These are phyloP conservation scores for Andrena bucephala DNA, from an alignment of 2,888 invertebrate genomes.

Conservation along the genomic window DNA sequence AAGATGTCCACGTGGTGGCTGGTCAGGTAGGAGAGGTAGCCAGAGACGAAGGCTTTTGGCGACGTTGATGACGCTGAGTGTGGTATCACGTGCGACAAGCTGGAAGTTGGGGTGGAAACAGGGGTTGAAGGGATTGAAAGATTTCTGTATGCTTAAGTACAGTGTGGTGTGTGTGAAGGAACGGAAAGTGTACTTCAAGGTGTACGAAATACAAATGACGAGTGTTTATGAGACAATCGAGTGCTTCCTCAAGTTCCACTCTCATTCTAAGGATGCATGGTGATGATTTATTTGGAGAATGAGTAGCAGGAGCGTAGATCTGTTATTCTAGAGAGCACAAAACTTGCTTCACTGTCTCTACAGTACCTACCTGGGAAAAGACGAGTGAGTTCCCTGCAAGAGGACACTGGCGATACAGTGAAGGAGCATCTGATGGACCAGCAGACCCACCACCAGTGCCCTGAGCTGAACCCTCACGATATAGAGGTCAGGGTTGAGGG, in stretches of 20 bases:
- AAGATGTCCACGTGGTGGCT: constrained; percentile 89
- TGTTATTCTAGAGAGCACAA: too few relatives aligned
- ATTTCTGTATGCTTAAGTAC: too few relatives aligned
- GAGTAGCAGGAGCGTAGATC: not conserved
- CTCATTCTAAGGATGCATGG: too few relatives aligned
- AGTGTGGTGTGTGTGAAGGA: too few relatives aligned
- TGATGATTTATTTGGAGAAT: too few relatives aligned
- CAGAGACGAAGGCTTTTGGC: constrained; percentile 69
- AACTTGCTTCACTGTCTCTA: not conserved
- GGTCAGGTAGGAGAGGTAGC: constrained; percentile 85
- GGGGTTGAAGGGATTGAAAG: too few relatives aligned
- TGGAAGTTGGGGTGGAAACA: constrained; percentile 61
- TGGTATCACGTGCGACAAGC: constrained; percentile 84
- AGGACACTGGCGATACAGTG: constrained; percentile 96
- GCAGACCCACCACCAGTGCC: constrained; percentile 93
- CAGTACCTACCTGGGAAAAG: constrained; percentile 86
- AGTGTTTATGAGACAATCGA: too few relatives aligned
- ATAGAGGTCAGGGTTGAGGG: constrained; percentile 91
- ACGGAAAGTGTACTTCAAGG: too few relatives aligned
- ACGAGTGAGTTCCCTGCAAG: constrained; percentile 90
- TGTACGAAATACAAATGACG: too few relatives aligned
- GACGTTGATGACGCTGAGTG: constrained; percentile 76
- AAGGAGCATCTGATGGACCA: constrained; percentile 96
- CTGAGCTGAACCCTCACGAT: constrained; percentile 95
- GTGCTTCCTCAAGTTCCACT: too few relatives aligned